Conservation (phyloP, 2,888 invertebrate genomes). For the Heteropelma amictum region DNA sequence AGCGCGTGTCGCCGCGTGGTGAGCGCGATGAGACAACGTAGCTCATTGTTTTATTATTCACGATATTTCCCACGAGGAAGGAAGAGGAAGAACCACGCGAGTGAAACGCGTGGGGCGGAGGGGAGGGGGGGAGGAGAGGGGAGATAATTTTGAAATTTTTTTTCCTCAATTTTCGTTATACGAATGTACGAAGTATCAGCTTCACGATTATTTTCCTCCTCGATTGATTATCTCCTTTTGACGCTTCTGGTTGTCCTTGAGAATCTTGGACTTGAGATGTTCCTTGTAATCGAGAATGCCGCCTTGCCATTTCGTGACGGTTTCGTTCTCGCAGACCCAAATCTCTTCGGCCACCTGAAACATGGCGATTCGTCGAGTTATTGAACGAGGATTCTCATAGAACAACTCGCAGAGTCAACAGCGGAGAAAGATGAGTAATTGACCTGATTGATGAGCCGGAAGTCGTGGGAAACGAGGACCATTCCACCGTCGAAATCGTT, state of each 20-base stretch:
- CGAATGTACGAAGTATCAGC: slow-evolving; percentile 48
- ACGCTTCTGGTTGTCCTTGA: slow-evolving; percentile 82
- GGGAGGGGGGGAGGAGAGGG: slow-evolving; percentile 21
- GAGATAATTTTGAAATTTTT: not conserved
- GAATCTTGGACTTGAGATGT: slow-evolving; percentile 91
- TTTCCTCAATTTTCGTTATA: slow-evolving; percentile 17
- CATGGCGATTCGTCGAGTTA: not conserved
- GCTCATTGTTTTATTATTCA: slow-evolving; percentile 43
- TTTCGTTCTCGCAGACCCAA: slow-evolving; percentile 98
- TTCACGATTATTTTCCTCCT: slow-evolving; percentile 68
- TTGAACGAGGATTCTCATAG: not conserved
- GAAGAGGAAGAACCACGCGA: slow-evolving; percentile 59
- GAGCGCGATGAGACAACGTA: slow-evolving; percentile 18
- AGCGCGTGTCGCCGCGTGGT: slow-evolving; percentile 62
- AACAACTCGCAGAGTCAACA: not conserved
- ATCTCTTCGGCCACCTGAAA: slow-evolving; percentile 97
- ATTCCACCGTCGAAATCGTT: slow-evolving; percentile 99
- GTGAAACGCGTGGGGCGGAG: slow-evolving; percentile 59
- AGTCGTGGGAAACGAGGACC: slow-evolving; percentile 99
- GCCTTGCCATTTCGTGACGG: slow-evolving; percentile 97
- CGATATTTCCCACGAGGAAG: slow-evolving; percentile 61
- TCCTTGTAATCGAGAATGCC: slow-evolving; percentile 98
- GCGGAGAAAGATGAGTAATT: slow-evolving; percentile 40
- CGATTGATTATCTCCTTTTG: slow-evolving; percentile 70
- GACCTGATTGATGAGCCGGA: slow-evolving; percentile 98